phyloP scores from a whole-genome alignment of 1,140 invertebrate species.

The Tetraneura akinire region DNA sequence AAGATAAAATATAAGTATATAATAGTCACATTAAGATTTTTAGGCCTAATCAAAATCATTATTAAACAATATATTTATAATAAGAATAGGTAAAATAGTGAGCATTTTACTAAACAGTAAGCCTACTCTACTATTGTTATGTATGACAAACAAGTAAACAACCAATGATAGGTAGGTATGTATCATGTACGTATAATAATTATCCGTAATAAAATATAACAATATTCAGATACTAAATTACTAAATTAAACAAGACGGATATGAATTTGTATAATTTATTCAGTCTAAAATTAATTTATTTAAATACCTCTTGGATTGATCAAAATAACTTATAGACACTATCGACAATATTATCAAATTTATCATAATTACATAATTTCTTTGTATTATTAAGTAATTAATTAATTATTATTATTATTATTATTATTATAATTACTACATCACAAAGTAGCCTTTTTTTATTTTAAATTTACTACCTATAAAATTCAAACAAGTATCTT shows the following conservation, averaged over 20 bases:
- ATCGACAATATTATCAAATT: conserved; percentile 13
- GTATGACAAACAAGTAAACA: background rate
- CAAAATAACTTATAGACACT: conserved; percentile 37
- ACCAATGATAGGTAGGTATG: background rate
- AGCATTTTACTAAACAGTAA: conserved; percentile 34
- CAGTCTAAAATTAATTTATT: conserved; percentile 47
- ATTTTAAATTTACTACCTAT: conserved; percentile 20
- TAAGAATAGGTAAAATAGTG: conserved; percentile 35
- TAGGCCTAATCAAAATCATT: background rate
- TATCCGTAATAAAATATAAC: conserved; percentile 28
- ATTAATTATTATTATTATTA: no score
- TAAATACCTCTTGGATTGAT: conserved; percentile 32
- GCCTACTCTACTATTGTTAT: background rate
- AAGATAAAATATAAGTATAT: background rate
- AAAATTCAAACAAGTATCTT: background rate
- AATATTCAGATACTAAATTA: conserved; percentile 19
- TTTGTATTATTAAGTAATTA: no score
- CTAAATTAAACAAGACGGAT: conserved; percentile 42
- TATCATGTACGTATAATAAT: background rate
- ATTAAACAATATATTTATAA: conserved; percentile 14
- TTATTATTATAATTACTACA: conserved; percentile 35
- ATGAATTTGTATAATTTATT: conserved; percentile 47
- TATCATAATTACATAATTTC: conserved; percentile 19
- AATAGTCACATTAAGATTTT: background rate
- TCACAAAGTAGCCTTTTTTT: conserved; percentile 22